A percentile compares a stretch with the other conserved stretches of the same genome.
These are phyloP conservation scores for Horisme vitalbata DNA, from an alignment of 2,888 invertebrate species.

Conservation along the genomic window DNA sequence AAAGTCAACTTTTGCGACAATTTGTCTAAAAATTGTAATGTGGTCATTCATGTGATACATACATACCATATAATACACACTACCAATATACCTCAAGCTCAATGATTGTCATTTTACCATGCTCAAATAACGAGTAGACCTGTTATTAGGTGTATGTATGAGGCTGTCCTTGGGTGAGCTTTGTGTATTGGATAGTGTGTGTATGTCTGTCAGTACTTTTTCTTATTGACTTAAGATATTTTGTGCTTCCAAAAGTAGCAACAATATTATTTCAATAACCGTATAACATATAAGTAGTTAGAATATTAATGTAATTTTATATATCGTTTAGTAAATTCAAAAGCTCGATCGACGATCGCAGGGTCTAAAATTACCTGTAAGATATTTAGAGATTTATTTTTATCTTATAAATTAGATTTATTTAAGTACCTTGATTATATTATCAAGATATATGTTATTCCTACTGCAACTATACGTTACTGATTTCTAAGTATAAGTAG, in stretches of 20 bases:
- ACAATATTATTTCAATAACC: background rate
- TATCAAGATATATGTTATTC: constrained; percentile 7
- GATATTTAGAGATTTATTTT: constrained; percentile 26
- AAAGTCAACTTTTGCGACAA: no score
- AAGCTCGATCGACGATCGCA: constrained; percentile 31
- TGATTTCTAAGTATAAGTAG: constrained; percentile 18
- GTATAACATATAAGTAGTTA: background rate
- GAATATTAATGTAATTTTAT: constrained; percentile 3
- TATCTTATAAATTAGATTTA: constrained; percentile 15
- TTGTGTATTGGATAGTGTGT: no score
- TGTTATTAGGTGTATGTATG: no score
- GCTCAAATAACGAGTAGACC: no score
- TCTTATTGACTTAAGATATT: constrained; percentile 7
- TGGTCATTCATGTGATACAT: no score
- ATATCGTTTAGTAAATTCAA: constrained; percentile 16
- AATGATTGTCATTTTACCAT: no score
- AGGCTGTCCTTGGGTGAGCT: no score
- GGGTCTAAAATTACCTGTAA: constrained; percentile 32
- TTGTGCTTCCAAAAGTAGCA: constrained; percentile 11
- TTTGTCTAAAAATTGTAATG: no score
- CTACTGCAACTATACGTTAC: constrained; percentile 29
- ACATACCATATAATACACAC: no score
- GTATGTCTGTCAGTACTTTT: no score
- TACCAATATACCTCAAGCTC: no score
- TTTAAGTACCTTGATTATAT: no score